Evolutionary conservation across 37 sponge, comb jelly and placozoan genomes (phyloP).

Genomic region (Eunapius fragilis): DNA sequence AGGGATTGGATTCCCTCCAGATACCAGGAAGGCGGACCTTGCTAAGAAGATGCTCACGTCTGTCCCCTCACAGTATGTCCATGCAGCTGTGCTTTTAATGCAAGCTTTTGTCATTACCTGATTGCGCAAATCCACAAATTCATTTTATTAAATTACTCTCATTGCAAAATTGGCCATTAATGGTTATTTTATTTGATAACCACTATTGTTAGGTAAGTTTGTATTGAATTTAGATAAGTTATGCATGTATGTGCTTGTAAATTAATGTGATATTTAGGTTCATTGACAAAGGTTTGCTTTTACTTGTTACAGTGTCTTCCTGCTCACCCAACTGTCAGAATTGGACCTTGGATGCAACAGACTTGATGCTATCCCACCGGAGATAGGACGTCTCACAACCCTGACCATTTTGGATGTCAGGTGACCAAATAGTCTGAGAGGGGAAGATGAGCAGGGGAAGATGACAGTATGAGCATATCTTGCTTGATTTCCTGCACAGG

Average conservation of each 20-base stretch:
- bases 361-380: constrained; percentile 37
- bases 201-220: too few relatives aligned
- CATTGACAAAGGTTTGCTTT: not conserved
- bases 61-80: constrained; percentile 20
- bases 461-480: too few relatives aligned
- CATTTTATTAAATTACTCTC: too few relatives aligned
- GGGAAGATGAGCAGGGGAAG: not conserved
- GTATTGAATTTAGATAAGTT: too few relatives aligned
- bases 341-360: constrained; percentile 53
- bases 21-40: constrained; percentile 35
- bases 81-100: too few relatives aligned
- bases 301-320: constrained; percentile 33
- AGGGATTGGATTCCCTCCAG: not conserved
- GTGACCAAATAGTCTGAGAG: constrained; percentile 2
- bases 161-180: too few relatives aligned
- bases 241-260: not conserved
- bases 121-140: too few relatives aligned
- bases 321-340: constrained; percentile 26
- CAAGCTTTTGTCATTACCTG: too few relatives aligned
- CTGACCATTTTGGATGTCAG: constrained; percentile 65
- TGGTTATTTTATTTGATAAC: too few relatives aligned
- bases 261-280: too few relatives aligned
- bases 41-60: constrained; percentile 24
- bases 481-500: constrained; percentile 12
- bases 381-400: constrained; percentile 39